A percentile compares a stretch with the other conserved stretches of the same genome.
Evolutionary conservation across 2,888 invertebrate genomes (phyloP).

Genomic region (Nesidiocoris tenuis): DNA sequence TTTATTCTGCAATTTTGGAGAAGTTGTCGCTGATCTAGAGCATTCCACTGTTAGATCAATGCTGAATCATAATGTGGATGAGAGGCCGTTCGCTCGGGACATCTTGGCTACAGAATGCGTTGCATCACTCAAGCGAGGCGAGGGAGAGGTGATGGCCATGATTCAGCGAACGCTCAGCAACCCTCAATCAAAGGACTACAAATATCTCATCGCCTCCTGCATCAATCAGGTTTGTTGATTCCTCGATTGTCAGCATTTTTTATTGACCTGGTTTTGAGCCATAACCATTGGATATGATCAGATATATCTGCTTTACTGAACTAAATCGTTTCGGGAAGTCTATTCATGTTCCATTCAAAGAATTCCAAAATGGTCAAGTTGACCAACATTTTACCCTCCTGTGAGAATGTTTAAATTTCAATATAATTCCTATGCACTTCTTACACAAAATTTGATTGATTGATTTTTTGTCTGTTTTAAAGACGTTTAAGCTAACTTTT

Average conservation of each 20-base stretch:
- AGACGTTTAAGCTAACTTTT: too few species aligned
- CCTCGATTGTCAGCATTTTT: neutral
- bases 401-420: too few species aligned
- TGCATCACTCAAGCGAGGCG: slow-evolving; percentile 83
- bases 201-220: slow-evolving; percentile 65
- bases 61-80: slow-evolving; percentile 77
- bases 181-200: slow-evolving; percentile 76
- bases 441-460: too few species aligned
- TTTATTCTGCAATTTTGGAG: too few species aligned
- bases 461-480: too few species aligned
- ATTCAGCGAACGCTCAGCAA: slow-evolving; percentile 78
- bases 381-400: too few species aligned
- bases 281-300: too few species aligned
- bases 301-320: too few species aligned
- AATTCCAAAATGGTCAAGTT: too few species aligned
- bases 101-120: slow-evolving; percentile 77
- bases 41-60: slow-evolving; percentile 75
- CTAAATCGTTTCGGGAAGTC: neutral
- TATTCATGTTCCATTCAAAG: neutral
- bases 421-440: too few species aligned
- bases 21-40: too few species aligned
- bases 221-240: slow-evolving; percentile 57
- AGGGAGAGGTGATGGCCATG: slow-evolving; percentile 78
- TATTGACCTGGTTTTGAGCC: neutral
- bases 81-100: slow-evolving; percentile 82